Evolutionary conservation across 1,140 invertebrate genomes (phyloP), one percentile per base, ranked within the genome.

Genomic region (Brachionus koreanus): DNA sequence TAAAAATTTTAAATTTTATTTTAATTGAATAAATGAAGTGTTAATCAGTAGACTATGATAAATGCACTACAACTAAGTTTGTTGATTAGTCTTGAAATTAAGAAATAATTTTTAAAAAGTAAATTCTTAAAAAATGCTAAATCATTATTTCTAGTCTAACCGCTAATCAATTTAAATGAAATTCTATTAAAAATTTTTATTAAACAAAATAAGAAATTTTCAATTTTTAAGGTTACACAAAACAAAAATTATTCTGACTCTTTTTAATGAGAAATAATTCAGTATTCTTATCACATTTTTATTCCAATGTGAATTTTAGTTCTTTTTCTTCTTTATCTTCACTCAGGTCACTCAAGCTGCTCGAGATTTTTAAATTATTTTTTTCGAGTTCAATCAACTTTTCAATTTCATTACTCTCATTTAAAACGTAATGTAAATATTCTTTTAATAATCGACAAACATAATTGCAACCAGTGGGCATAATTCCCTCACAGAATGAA

Each of bases 401-500:
- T 39, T 69, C 65, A 12, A 69, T 46, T 74, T 74, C 69, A 46
- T 12, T 29, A 33, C 42, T 74, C 3, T 74, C 69, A 35, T 46
- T 74, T 74, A 74, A 35, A 13, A 74, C 39, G 23, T 46, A 46
- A n/a, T 74, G 25, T 25, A 79, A 43, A 61, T 79, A 79, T 10
- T 79, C 76, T 42, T 43, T 57, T 12, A 79, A 35, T 37, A 79
- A 61, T 42, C 76, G 76, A 65, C 76, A 79, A 7, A 35, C 33
- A 61, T 79, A 79, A 25, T 79, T 79, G 13, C 76, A 79, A 12
- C 76, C 76, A 25, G 61, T 79, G 12, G 76, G 76, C 16, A 91
- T 90, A 85, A 92, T 87, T 23, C 93, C 93, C 85, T 95, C 93
- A 83, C 94, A 87, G 87, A 94, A 94, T 83, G 93, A 94, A 87